Base-by-base conservation (phyloP, 2,888 invertebrate species). In the Odontothrips loti region DNA sequence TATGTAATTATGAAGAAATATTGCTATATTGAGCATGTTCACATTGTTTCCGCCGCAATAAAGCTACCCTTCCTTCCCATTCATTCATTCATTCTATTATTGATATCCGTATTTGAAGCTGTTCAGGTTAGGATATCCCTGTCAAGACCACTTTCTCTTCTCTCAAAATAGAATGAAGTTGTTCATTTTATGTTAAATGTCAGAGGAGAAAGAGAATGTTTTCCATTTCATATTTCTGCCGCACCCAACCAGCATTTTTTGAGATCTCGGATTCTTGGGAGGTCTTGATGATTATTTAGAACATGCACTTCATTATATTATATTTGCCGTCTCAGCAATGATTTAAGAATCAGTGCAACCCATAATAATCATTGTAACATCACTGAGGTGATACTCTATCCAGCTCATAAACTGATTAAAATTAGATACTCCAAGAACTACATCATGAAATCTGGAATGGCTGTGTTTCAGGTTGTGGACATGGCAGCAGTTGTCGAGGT, bases 401-500 rank as follows among this genome's bases (percentile, higher is more conserved):
- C 6, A 43, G 34, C 34, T 43, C 6, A 43, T 43, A 43, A 43
- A 6, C 34, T 43, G 34, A 43, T 43, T 43, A n/a, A n/a, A n/a
- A n/a, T n/a, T n/a, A n/a, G n/a, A n/a, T 43, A 2, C 6, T 43
- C 34, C 34, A 43, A 4, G 34, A 43, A 43, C 34, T 43, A 6
- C 6, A 6, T 43, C 6, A 43, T 43, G 6, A 43, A 43, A 43
- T 43, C 34, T 43, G 34, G 34, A 6, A 43, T 43, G 34, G 34
- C 34, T 43, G 34, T 43, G 34, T 43, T 43, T 82, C 89, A 97
- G 97, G 97, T 97, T 91, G 93, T 96, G 91, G 95, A 97, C 92
- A 95, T 96, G 95, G 94, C 93, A 88, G 91, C 93, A 87, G 96
- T 97, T 89, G 91, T 95, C 90, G 96, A 96, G 90, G 94, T 97